Conservation (phyloP, 2,797 vertebrate genomes). For the Pipistrellus pipistrellus region DNA sequence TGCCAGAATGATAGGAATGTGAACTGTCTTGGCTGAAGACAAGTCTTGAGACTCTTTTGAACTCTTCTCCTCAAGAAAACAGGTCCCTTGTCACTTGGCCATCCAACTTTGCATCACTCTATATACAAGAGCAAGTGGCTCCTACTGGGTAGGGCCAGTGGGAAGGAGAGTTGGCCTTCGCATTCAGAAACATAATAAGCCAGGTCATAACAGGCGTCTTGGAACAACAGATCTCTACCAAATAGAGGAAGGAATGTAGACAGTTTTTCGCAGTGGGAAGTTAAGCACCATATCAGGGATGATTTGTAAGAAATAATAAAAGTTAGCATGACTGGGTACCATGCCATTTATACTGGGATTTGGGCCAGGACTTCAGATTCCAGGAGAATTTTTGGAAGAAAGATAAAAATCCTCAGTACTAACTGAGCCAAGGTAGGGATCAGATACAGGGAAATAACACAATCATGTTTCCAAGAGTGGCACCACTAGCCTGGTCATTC, state of each 20-base stretch:
- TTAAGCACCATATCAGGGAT: neutral
- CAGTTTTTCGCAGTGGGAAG: neutral
- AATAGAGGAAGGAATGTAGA: neutral
- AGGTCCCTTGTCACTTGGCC: neutral
- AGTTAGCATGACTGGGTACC: neutral
- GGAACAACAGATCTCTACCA: neutral
- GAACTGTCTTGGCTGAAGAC: neutral
- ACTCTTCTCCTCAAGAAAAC: neutral
- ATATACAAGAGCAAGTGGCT: neutral
- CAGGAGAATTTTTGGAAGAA: neutral
- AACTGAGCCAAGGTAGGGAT: neutral
- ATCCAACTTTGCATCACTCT: neutral
- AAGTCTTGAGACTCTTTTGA: neutral
- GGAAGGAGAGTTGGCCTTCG: neutral
- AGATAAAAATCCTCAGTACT: neutral
- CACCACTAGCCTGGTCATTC: neutral
- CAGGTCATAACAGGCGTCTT: neutral
- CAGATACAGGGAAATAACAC: neutral
- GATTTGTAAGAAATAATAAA: neutral
- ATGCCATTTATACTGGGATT: neutral
- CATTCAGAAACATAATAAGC: conserved; percentile 3
- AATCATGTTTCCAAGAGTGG: neutral
- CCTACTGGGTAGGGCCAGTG: neutral
- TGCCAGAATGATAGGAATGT: neutral
- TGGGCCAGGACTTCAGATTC: neutral